Percentiles rank a stretch among this genome's conserved stretches.
phyloP scores from a whole-genome alignment of 2,797 vertebrate species.

The Botia kubotai region DNA sequence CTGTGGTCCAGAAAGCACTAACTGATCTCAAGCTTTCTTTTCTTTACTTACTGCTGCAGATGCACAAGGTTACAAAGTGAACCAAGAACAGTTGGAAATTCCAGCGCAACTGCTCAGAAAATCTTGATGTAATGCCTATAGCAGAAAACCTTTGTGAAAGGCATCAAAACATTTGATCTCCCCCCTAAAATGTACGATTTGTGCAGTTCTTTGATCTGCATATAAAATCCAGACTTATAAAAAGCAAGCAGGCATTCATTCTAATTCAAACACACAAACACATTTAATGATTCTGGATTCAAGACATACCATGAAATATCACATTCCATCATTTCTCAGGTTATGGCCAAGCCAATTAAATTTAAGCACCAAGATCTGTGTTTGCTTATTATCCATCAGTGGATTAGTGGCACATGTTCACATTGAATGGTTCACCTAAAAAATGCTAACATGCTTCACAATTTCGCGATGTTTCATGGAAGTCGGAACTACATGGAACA shows the following conservation, averaged over 20 bases:
- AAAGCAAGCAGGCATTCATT: neutral
- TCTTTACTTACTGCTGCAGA: constrained; percentile 20
- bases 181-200: neutral
- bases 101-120: neutral
- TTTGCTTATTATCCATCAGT: neutral
- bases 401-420: neutral
- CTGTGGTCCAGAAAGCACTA: constrained; percentile 39
- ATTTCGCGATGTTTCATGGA: too few relatives aligned
- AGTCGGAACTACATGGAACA: too few relatives aligned
- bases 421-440: neutral
- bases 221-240: neutral
- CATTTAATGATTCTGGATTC: neutral
- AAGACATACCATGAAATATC: neutral
- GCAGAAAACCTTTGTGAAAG: neutral
- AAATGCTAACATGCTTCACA: neutral
- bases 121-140: neutral
- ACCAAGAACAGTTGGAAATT: neutral
- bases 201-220: neutral
- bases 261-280: neutral
- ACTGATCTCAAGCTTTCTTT: constrained; percentile 29
- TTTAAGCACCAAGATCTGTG: neutral
- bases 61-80: constrained; percentile 13
- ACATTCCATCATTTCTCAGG: neutral
- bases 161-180: neutral
- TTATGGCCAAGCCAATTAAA: constrained; percentile 8